A percentile compares a stretch with the other conserved stretches of the same genome.
Evolutionary conservation across 2,888 invertebrate genomes (phyloP).

Genomic region (Drosophila trichaetosa): DNA sequence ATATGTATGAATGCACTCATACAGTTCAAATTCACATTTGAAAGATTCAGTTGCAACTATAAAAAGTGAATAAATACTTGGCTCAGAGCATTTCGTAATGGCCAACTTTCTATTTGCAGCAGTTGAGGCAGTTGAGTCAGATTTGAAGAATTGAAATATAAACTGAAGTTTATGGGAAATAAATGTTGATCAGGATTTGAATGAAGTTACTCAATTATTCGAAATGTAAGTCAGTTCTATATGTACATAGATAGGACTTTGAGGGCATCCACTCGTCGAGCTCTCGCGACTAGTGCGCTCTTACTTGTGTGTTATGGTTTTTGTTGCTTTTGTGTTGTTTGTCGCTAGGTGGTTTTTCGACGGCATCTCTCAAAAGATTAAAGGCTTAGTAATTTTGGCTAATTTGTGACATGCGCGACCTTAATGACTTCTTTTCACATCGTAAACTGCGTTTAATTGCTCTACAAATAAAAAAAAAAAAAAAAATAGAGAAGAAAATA

Average conservation of each 20-base stretch:
- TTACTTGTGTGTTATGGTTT: conserved; percentile 14
- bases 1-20: not conserved
- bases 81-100: not conserved
- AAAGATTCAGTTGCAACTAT: not conserved
- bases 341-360: conserved; percentile 20
- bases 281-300: not conserved
- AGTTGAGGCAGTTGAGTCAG: not conserved
- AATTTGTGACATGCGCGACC: conserved; percentile 79
- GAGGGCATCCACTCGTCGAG: not conserved
- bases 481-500: not conserved
- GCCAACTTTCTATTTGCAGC: not conserved
- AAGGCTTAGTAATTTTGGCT: conserved; percentile 73
- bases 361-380: conserved; percentile 60
- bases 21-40: not conserved
- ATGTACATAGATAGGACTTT: not conserved
- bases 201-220: not conserved
- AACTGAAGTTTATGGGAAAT: not conserved
- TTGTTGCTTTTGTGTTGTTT: conserved; percentile 7
- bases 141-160: not conserved
- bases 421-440: conserved; percentile 79
- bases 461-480: conserved; percentile 32
- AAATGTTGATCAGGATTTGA: not conserved
- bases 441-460: conserved; percentile 75
- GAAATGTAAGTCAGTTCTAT: not conserved
- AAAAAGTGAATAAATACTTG: not conserved